Percentiles rank a stretch among this genome's conserved stretches.
These are phyloP conservation scores for Piscicola geometra DNA, from an alignment of 2,888 invertebrate genomes.

Conservation along the genomic window DNA sequence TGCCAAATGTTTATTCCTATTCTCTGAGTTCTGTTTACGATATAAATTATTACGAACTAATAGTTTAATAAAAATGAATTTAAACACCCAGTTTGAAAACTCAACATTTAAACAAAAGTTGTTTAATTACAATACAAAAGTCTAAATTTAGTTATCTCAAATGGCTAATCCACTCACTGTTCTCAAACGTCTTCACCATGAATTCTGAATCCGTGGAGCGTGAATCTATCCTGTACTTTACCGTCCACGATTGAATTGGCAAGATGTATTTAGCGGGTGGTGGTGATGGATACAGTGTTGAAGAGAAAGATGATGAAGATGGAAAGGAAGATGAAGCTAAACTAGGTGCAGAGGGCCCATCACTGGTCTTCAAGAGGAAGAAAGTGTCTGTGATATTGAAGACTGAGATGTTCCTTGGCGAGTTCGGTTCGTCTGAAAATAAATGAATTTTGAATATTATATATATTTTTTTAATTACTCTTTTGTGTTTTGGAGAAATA, in stretches of 20 bases:
- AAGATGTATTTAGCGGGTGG: not conserved
- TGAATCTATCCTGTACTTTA: slow-evolving; percentile 24
- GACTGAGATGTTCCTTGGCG: slow-evolving; percentile 29
- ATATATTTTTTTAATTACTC: no score
- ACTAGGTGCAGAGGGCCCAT: not conserved
- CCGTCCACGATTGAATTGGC: slow-evolving; percentile 25
- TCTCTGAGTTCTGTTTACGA: no score
- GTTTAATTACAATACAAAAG: no score
- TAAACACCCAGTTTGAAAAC: no score
- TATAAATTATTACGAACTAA: no score
- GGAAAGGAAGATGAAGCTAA: not conserved
- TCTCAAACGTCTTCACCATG: not conserved
- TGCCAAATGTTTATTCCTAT: no score
- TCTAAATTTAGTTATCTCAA: no score
- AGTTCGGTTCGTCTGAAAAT: slow-evolving; percentile 22
- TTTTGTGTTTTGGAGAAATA: no score
- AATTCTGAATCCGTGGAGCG: not conserved
- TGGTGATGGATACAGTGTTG: not conserved
- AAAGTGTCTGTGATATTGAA: slow-evolving; percentile 20
- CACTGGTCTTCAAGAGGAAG: slow-evolving; percentile 14
- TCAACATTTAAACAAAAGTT: no score
- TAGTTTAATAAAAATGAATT: no score
- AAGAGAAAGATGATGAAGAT: not conserved
- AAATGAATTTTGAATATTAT: not conserved
- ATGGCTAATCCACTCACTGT: no score